Conservation (phyloP, 2,888 invertebrate species). For the Diarsia brunnea region DNA sequence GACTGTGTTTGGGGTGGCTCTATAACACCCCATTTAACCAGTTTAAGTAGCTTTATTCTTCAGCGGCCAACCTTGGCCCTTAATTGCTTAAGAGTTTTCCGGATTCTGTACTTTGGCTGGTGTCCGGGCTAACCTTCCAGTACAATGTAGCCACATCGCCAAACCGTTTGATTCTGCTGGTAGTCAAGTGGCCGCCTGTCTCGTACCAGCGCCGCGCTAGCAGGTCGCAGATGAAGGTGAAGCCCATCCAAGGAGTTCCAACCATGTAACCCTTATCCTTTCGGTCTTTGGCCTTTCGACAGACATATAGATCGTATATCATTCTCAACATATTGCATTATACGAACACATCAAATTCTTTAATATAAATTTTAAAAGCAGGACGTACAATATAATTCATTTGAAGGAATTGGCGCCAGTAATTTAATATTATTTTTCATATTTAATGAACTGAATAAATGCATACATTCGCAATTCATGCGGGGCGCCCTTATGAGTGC, state of each 20-base stretch:
- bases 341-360: background rate
- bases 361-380: background rate
- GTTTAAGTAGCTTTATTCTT: background rate
- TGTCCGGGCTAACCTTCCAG: background rate
- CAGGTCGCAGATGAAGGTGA: background rate
- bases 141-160: background rate
- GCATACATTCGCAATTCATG: conserved; percentile 23
- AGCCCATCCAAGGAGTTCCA: background rate
- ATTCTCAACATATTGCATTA: background rate
- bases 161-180: background rate
- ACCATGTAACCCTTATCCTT: background rate
- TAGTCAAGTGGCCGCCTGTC: background rate
- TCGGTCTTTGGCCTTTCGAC: background rate
- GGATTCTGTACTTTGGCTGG: background rate
- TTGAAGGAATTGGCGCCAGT: background rate
- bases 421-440: background rate
- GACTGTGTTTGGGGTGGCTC: background rate
- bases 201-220: background rate
- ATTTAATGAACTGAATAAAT: conserved; percentile 17
- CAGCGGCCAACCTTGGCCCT: background rate
- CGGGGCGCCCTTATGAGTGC: too few species aligned
- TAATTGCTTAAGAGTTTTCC: background rate
- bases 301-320: background rate
- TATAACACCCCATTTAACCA: background rate
- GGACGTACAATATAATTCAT: background rate